Conservation (phyloP, 2,888 invertebrate genomes). For the Drosophila villosipedis region DNA sequence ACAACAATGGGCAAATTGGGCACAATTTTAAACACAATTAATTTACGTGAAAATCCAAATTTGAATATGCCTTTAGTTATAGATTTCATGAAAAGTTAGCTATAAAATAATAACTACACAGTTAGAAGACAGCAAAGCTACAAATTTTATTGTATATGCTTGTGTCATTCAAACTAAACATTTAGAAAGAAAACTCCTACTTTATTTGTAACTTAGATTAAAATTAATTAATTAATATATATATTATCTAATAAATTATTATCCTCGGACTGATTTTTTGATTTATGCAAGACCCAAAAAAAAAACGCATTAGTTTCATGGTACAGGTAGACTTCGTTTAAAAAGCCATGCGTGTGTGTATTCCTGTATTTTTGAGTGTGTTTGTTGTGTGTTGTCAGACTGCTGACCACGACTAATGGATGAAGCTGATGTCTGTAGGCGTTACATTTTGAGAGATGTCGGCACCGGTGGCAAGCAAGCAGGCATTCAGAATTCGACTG, state of each 20-base stretch:
- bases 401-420: slow-evolving; percentile 60
- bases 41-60: background rate
- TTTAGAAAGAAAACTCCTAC: background rate
- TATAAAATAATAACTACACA: background rate
- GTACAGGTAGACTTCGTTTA: slow-evolving; percentile 7
- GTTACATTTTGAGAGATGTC: slow-evolving; percentile 34
- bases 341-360: slow-evolving; percentile 23
- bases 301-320: background rate
- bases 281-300: background rate
- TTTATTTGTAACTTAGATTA: too few species aligned
- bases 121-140: background rate
- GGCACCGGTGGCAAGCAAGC: slow-evolving; percentile 20
- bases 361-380: slow-evolving; percentile 14
- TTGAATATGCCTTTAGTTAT: background rate
- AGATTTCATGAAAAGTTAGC: background rate
- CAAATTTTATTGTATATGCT: background rate
- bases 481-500: slow-evolving; percentile 17
- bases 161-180: background rate
- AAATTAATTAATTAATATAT: background rate
- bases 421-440: slow-evolving; percentile 33
- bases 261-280: background rate
- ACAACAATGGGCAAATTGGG: slow-evolving; percentile 5
- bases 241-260: background rate
- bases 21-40: background rate
- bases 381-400: slow-evolving; percentile 17